Percentiles rank a stretch among this genome's conserved stretches.
These are phyloP conservation scores for Proisotoma minuta DNA, from an alignment of 2,888 invertebrate genomes.

Conservation along the genomic window DNA sequence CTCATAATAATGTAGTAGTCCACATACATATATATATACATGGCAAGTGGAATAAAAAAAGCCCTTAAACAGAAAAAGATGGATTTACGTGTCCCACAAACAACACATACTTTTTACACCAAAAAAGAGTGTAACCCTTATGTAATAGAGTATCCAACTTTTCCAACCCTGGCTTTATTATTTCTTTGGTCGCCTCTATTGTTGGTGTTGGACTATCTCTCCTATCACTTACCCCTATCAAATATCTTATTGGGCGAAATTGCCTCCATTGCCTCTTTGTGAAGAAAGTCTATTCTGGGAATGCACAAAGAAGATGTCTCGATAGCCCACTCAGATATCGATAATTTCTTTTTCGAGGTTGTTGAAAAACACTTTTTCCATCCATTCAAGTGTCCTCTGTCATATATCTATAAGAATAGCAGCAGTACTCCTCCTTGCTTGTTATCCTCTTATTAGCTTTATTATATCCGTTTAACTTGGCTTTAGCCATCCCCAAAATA, in stretches of 20 bases:
- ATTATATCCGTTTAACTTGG: not conserved
- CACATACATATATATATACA: no score
- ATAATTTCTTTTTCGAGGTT: slow-evolving; percentile 11
- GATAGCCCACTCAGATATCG: slow-evolving; percentile 12
- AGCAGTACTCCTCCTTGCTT: no score
- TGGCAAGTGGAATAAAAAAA: not conserved
- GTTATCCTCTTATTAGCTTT: not conserved
- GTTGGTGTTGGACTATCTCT: no score
- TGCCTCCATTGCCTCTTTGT: not conserved
- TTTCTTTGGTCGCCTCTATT: not conserved
- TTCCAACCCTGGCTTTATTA: not conserved
- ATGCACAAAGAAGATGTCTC: not conserved
- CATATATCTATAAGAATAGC: not conserved
- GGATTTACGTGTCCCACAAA: not conserved
- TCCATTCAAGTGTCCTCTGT: slow-evolving; percentile 31
- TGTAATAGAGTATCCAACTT: slow-evolving; percentile 1
- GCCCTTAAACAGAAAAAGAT: not conserved
- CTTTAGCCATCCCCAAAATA: not conserved
- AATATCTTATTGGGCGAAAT: not conserved
- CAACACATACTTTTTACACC: slow-evolving; percentile 1
- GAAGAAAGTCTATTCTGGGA: not conserved
- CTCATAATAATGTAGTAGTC: not conserved
- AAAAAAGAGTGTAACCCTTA: not conserved
- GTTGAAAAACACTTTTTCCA: slow-evolving; percentile 23
- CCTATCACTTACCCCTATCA: not conserved